Evolutionary conservation across 2,888 invertebrate genomes (phyloP).

Genomic region (Hydroisotoma schaefferi): DNA sequence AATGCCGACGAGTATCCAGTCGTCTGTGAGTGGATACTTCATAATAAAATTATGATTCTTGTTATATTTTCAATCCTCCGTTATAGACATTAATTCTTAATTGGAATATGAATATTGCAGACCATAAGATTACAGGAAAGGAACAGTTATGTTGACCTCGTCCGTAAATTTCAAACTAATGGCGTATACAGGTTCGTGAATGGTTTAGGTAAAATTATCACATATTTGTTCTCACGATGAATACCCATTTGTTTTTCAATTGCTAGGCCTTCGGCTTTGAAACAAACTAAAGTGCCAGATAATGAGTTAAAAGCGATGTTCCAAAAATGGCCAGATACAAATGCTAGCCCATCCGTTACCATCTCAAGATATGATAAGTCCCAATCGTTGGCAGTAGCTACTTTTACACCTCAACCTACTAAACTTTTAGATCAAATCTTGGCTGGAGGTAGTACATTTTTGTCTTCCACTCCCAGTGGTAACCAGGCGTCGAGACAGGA

Average conservation of each 20-base stretch:
- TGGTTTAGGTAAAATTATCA: too few relatives aligned
- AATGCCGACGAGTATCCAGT: too few relatives aligned
- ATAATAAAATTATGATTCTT: too few relatives aligned
- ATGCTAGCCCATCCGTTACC: conserved; percentile 1
- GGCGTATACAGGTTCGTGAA: too few relatives aligned
- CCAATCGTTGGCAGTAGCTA: background rate
- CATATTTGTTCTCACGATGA: too few relatives aligned
- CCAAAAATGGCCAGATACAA: conserved; percentile 2
- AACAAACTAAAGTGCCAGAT: conserved; percentile 6
- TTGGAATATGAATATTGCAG: conserved; percentile 5
- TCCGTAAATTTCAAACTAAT: too few relatives aligned
- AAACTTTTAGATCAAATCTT: background rate
- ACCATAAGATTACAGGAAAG: conserved; percentile 17
- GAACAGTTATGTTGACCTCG: conserved; percentile 17
- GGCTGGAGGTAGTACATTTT: background rate
- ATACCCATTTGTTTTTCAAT: too few relatives aligned
- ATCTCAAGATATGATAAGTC: conserved; percentile 1
- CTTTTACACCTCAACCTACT: background rate
- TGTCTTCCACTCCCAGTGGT: conserved; percentile 19
- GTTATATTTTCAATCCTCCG: too few relatives aligned
- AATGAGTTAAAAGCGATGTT: conserved; percentile 10
- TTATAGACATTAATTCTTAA: too few relatives aligned
- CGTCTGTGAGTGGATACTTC: too few relatives aligned
- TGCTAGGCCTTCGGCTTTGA: background rate
- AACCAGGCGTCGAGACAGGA: too few relatives aligned